Percentiles rank a stretch among this genome's conserved stretches.
Evolutionary conservation across 2,113 vertebrate genomes (phyloP).

Genomic region (Corythornis vintsioides): DNA sequence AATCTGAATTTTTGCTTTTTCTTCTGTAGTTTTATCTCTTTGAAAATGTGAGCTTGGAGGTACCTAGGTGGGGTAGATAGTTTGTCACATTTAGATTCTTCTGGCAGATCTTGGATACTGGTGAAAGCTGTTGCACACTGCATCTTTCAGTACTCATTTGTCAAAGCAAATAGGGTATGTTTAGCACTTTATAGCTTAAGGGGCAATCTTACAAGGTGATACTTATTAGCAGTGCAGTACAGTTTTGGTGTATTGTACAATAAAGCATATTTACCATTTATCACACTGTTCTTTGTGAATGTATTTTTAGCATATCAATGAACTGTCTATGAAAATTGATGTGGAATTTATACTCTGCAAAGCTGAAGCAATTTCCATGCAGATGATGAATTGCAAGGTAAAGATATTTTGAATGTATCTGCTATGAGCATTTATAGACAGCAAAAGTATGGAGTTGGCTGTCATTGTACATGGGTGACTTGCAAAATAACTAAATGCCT

Average conservation of each 20-base stretch:
- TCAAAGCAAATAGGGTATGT: not conserved
- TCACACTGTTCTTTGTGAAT: conserved; percentile 44
- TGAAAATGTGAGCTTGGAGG: not conserved
- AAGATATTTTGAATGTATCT: not conserved
- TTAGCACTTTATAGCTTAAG: not conserved
- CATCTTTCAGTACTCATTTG: not conserved
- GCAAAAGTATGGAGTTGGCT: not conserved
- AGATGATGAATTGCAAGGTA: conserved; percentile 94
- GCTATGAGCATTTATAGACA: not conserved
- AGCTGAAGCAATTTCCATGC: conserved; percentile 90
- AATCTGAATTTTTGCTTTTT: not conserved
- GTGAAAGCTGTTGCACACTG: not conserved
- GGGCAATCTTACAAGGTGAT: not conserved
- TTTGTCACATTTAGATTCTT: not conserved
- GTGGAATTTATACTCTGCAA: conserved; percentile 90
- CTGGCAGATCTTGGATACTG: not conserved
- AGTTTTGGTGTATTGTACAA: not conserved
- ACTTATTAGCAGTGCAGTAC: not conserved
- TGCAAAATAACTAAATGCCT: not conserved
- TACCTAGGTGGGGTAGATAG: not conserved
- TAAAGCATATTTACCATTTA: not conserved
- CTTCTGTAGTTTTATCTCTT: not conserved
- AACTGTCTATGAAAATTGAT: conserved; percentile 96
- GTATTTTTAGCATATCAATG: conserved; percentile 92
- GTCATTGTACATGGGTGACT: not conserved